Conservation (phyloP, 2,113 vertebrate genomes). For the Hippopotamus amphibius region DNA sequence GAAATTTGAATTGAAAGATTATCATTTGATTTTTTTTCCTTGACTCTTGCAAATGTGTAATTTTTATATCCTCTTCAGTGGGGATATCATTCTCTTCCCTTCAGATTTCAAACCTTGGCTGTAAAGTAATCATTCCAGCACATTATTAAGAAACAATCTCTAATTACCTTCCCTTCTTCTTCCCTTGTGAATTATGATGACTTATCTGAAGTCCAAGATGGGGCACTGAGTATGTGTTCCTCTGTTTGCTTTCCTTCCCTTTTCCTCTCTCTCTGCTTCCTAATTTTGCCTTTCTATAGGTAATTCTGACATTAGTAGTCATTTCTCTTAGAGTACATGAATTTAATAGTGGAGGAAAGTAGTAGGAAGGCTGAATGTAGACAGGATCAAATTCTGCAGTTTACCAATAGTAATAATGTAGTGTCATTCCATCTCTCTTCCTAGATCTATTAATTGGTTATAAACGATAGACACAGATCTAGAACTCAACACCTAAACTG, state of each 20-base stretch:
- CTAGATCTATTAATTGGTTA: background rate
- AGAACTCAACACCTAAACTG: background rate
- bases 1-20: background rate
- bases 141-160: background rate
- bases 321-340: background rate
- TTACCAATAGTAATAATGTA: background rate
- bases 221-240: accelerated
- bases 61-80: background rate
- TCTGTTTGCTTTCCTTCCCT: background rate
- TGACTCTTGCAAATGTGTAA: background rate
- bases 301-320: background rate
- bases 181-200: background rate
- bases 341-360: background rate
- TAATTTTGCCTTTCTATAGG: background rate
- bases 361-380: background rate
- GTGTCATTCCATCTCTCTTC: background rate
- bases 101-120: background rate
- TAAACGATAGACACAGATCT: background rate
- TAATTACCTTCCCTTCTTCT: no score
- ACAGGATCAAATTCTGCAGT: no score
- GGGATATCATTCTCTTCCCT: background rate
- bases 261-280: background rate
- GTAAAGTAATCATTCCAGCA: background rate
- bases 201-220: background rate
- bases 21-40: background rate